Percentiles rank a stretch among this genome's conserved stretches.
Evolutionary conservation across 2,888 invertebrate species (phyloP).

Genomic region (Ernsta delagoae): DNA sequence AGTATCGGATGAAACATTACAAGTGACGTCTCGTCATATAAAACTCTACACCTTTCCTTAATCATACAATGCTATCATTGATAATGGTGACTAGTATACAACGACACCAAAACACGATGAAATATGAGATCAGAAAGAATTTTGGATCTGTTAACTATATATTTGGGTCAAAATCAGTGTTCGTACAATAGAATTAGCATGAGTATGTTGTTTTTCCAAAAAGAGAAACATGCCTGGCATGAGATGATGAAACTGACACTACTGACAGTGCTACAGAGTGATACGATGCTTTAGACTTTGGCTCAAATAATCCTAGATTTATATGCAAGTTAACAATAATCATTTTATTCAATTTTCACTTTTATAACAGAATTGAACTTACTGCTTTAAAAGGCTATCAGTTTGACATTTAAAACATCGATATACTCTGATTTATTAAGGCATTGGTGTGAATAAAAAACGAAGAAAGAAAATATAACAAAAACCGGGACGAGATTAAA

Average conservation of each 20-base stretch:
- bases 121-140: not conserved
- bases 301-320: not conserved
- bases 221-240: not conserved
- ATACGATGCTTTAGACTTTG: not conserved
- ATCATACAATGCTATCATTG: not conserved
- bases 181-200: not conserved
- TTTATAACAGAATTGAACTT: not conserved
- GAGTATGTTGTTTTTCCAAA: conserved; percentile 12
- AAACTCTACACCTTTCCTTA: conserved; percentile 11
- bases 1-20: conserved; percentile 20
- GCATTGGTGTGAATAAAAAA: not conserved
- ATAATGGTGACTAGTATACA: not conserved
- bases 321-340: not conserved
- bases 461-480: not conserved
- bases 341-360: not conserved
- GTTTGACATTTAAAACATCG: not conserved
- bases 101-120: not conserved
- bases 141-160: not conserved
- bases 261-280: not conserved
- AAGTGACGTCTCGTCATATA: conserved; percentile 11
- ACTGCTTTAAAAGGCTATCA: not conserved
- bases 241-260: not conserved
- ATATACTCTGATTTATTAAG: not conserved
- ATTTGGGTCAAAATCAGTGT: not conserved
- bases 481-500: not conserved